Conservation (phyloP, 2,797 vertebrate genomes). For the Cuniculus paca region DNA sequence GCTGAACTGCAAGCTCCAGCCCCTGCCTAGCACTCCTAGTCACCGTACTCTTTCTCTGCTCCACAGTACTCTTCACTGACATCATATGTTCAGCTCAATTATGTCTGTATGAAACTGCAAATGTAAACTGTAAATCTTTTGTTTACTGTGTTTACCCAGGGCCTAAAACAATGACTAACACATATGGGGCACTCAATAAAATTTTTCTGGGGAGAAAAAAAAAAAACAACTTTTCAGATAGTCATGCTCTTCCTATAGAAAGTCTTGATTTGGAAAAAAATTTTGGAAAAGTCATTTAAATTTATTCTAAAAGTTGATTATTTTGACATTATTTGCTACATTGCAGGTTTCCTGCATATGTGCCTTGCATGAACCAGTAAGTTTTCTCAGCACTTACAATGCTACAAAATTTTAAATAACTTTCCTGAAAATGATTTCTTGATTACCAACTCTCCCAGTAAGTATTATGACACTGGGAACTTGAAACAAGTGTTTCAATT, state of each 20-base stretch:
- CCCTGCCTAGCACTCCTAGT: neutral
- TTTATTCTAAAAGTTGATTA: constrained; percentile 11
- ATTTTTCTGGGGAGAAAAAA: neutral
- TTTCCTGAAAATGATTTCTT: constrained; percentile 36
- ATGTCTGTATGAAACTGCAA: constrained; percentile 1
- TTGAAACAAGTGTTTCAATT: constrained; percentile 19
- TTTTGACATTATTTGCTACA: neutral
- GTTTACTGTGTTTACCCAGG: constrained; percentile 23
- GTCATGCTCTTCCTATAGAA: constrained; percentile 14
- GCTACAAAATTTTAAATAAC: constrained; percentile 22
- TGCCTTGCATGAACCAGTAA: neutral
- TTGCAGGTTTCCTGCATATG: neutral
- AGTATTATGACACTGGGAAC: neutral
- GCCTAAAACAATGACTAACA: neutral
- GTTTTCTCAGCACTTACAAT: constrained; percentile 19
- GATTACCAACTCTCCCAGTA: constrained; percentile 37
- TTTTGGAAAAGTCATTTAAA: constrained; percentile 17
- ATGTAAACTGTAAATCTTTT: constrained; percentile 48
- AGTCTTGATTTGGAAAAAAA: constrained; percentile 56
- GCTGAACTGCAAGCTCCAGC: neutral
- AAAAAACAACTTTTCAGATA: neutral
- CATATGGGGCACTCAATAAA: neutral
- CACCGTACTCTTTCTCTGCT: neutral
- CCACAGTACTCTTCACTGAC: neutral
- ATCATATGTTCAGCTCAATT: constrained; percentile 30